Evolutionary conservation across 1,140 invertebrate species (phyloP).

Genomic region (Saxidomus purpurata): DNA sequence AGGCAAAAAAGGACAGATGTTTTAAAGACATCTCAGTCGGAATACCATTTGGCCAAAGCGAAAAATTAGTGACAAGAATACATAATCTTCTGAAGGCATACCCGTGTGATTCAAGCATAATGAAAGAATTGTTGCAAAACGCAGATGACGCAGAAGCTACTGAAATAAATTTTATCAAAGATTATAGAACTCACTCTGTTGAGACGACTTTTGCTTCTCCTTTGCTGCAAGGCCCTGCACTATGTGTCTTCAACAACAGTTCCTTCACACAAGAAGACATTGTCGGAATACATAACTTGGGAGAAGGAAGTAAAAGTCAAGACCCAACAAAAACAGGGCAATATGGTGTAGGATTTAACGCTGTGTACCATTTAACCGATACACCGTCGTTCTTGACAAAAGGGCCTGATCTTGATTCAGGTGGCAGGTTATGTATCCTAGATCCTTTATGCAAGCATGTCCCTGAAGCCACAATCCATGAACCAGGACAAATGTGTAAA

Average conservation of each 20-base stretch:
- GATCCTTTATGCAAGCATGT: conserved; percentile 82
- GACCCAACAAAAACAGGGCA: conserved; percentile 80
- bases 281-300: conserved; percentile 81
- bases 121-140: conserved; percentile 86
- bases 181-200: conserved; percentile 68
- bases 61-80: conserved; percentile 77
- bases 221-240: conserved; percentile 80
- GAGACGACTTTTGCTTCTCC: conserved; percentile 68
- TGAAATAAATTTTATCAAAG: conserved; percentile 80
- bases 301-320: conserved; percentile 79
- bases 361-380: conserved; percentile 85
- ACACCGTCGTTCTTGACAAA: conserved; percentile 81
- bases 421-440: conserved; percentile 79
- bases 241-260: conserved; percentile 83
- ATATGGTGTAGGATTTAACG: conserved; percentile 85
- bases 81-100: conserved; percentile 77
- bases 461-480: conserved; percentile 47
- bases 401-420: conserved; percentile 61
- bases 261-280: conserved; percentile 81
- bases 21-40: conserved; percentile 24
- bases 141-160: conserved; percentile 83
- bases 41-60: conserved; percentile 79
- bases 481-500: conserved; percentile 76
- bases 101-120: conserved; percentile 75
- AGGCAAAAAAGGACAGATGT: conserved; percentile 70